A percentile compares a stretch with the other conserved stretches of the same genome.
Evolutionary conservation across 2,113 vertebrate genomes (phyloP).

Genomic region (Antigone vipio): DNA sequence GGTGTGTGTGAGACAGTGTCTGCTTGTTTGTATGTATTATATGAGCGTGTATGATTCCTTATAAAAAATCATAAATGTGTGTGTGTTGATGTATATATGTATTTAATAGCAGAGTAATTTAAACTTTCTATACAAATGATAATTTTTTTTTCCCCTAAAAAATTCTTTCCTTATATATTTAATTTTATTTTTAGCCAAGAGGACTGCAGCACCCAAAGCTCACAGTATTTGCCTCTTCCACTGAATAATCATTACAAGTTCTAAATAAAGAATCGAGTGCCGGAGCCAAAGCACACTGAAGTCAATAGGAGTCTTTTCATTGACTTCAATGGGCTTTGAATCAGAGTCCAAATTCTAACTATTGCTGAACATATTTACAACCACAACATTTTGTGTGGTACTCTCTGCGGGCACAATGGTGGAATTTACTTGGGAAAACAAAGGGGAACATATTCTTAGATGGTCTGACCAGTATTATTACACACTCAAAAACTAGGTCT

Average conservation of each 20-base stretch:
- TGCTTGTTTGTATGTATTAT: background rate
- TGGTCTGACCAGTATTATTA: background rate
- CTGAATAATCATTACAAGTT: constrained; percentile 28
- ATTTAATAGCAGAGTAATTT: background rate
- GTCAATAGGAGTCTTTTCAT: constrained; percentile 34
- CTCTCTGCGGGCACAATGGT: background rate
- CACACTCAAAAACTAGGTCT: background rate
- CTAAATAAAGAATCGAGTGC: constrained; percentile 46
- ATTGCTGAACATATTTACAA: constrained; percentile 27
- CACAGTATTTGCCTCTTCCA: background rate
- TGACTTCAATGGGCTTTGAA: constrained; percentile 47
- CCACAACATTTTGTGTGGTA: constrained; percentile 23
- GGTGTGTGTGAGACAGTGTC: background rate
- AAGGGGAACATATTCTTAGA: background rate
- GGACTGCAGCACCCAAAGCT: background rate
- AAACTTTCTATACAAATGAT: background rate
- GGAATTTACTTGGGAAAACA: constrained; percentile 22
- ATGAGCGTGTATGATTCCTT: background rate
- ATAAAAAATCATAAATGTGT: background rate
- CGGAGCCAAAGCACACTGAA: constrained; percentile 32
- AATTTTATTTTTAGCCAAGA: constrained; percentile 19
- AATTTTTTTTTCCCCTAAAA: background rate
- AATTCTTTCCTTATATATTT: background rate
- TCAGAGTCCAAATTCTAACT: constrained; percentile 27
- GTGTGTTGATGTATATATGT: background rate